Evolutionary conservation across 2,113 vertebrate genomes (phyloP), one percentile per base, ranked within the genome.

Genomic region (Neolamprologus fasciatus): DNA sequence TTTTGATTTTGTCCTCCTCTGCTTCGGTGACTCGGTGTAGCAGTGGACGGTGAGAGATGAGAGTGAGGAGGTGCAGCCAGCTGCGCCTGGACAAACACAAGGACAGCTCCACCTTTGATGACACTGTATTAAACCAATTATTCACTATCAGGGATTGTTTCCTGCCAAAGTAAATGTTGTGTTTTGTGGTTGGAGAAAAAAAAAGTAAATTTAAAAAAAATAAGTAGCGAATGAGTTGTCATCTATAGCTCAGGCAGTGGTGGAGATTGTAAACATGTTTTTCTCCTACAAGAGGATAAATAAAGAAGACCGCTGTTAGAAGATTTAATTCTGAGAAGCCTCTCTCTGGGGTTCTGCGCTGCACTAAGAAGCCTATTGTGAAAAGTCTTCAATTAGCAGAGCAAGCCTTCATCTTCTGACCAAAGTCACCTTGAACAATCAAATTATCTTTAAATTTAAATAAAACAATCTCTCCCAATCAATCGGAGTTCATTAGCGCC

Each of bases 371-470:
- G 86, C 91, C 84, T 86, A 83, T 57, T 33, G 87, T 47, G 37
- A 89, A 94, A 93, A 89, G 84, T 85, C 88, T 93, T 94, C 91
- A 95, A 94, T 95, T 94, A 95, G 80, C 83, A 81, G 83, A 80
- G 76, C 26, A 58, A 14, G 51, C 80, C 90, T 92, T 92, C 91
- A 91, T 93, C 90, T 83, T 88, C 57, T 63, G 80, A 91, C 88
- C 92, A 95, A 95, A 94, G 94, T 93, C 95, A 95, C 95, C 95
- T 95, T 94, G 53, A 95, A 87, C 86, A 93, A 92, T 95, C 85
- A 91, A 92, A 95, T 95, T 89, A 95, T 92, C 88, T 93, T 85
- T 42, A 83, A 89, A 93, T 91, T 85, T 86, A 92, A 92, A 92
- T 78, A 91, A 87, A 88, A 85, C 80, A 92, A 93, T 93, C 89